These are phyloP conservation scores for Cantharis lateralis DNA, from an alignment of 2,888 invertebrate genomes.

Conservation along the genomic window DNA sequence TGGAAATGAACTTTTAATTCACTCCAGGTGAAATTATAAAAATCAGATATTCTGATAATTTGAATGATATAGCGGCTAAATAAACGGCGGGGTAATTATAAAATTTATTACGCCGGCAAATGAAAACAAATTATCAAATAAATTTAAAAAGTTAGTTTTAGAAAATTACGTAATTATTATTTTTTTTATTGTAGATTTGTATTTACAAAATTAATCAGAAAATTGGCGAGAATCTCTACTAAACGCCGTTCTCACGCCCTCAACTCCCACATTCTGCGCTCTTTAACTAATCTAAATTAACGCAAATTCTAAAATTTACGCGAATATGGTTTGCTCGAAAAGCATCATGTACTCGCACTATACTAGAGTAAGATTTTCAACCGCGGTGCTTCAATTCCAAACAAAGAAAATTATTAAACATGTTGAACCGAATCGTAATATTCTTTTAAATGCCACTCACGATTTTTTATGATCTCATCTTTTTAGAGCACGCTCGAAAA, in stretches of 20 bases:
- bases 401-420: not conserved
- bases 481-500: slow-evolving; percentile 27
- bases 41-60: not conserved
- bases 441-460: slow-evolving; percentile 24
- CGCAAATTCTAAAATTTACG: slow-evolving; percentile 40
- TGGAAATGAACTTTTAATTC: too few species aligned
- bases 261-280: slow-evolving; percentile 30
- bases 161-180: not conserved
- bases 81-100: not conserved
- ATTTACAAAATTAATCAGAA: slow-evolving; percentile 21
- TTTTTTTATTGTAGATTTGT: slow-evolving; percentile 13
- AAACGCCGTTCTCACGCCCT: slow-evolving; percentile 41
- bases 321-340: slow-evolving; percentile 32
- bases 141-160: not conserved
- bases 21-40: not conserved
- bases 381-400: not conserved
- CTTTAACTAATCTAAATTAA: slow-evolving; percentile 39
- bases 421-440: not conserved
- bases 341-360: not conserved
- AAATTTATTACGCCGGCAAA: not conserved
- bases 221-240: slow-evolving; percentile 37
- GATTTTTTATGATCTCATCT: slow-evolving; percentile 29
- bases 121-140: not conserved
- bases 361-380: not conserved
- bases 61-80: not conserved